Base-by-base conservation (phyloP, 2,888 invertebrate species). In the Hymenopus coronatus region DNA sequence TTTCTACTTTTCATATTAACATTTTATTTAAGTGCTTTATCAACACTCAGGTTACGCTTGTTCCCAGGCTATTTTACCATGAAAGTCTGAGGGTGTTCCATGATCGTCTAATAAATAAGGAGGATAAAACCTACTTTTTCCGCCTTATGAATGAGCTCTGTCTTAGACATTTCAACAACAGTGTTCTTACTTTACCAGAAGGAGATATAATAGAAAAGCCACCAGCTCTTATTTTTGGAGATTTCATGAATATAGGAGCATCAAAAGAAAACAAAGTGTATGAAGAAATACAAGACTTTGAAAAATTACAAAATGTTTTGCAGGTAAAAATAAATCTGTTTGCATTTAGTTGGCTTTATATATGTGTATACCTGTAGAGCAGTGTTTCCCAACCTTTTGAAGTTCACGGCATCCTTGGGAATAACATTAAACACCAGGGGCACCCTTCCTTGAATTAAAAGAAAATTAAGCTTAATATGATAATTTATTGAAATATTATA, bases 21-120 rank as follows among this genome's bases (percentile, higher is more conserved):
- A 40, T 40, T 40, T 9, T 40, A 40, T 40, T 40, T 40, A 40
- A 12, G 40, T 12, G 3, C 54, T 70, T 70, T 20, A 70, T 6
- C 20, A 20, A 12, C 12, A 40, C 40, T 12, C 3, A 12, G 12
- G 4, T 3, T 30, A 30, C 2, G 0, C 4, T 70, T 70, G 54
- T 70, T 70, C 54, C 4, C 92, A 97, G 98, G 91, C 93, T 99
- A 14, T 98, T 98, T 94, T 98, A 97, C 91, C 98, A 99, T 92
- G 98, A 99, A 93, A 97, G 98, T 89, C 95, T 98, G 89, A 95
- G 98, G 40, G 98, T 98, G 3, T 98, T 98, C 93, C 98, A 98
- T 93, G 98, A 98, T 93, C 96, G 98, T 1, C 94, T 99, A 30
- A 96, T 97, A 89, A 97, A 98, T 92, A 93, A 95, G 27, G 95